Percentiles rank a stretch among this genome's conserved stretches.
Conservation (phyloP, 2,113 vertebrate genomes). For the Bubo bubo region DNA sequence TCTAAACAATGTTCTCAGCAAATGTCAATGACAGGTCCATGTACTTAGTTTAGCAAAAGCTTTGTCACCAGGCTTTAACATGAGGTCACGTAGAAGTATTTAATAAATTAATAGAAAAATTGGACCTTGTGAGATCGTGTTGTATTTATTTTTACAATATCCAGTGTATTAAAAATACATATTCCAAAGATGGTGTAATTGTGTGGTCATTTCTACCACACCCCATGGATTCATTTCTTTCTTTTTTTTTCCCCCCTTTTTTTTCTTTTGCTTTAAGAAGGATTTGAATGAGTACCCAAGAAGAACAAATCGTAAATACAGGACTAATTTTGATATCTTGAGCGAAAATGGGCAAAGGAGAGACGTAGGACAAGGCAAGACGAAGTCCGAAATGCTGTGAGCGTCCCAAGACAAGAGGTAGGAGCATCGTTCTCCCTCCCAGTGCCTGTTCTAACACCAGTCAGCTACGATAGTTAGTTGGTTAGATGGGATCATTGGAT, state of each 20-base stretch:
- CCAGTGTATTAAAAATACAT: not conserved
- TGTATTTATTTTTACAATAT: not conserved
- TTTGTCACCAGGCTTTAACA: not conserved
- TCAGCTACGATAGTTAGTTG: not conserved
- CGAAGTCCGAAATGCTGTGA: not conserved
- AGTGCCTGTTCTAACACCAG: not conserved
- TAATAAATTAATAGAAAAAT: not conserved
- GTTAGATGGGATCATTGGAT: not conserved
- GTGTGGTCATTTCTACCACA: not conserved
- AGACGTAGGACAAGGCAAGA: not conserved
- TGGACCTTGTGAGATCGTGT: not conserved
- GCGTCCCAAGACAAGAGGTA: not conserved
- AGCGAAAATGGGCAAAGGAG: not conserved
- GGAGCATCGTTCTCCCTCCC: not conserved
- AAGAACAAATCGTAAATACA: not conserved
- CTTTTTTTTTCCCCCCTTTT: accelerated
- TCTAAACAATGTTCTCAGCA: not conserved
- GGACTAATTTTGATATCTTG: not conserved
- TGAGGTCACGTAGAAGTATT: not conserved
- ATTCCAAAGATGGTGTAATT: not conserved
- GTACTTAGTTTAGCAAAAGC: not conserved
- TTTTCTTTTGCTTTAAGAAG: not conserved
- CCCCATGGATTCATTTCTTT: not conserved
- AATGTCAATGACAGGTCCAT: not conserved
- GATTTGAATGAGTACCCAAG: not conserved